A percentile compares a stretch with the other conserved stretches of the same genome.
phyloP scores from a whole-genome alignment of 2,113 vertebrate genomes.

The Varanus komodoensis region DNA sequence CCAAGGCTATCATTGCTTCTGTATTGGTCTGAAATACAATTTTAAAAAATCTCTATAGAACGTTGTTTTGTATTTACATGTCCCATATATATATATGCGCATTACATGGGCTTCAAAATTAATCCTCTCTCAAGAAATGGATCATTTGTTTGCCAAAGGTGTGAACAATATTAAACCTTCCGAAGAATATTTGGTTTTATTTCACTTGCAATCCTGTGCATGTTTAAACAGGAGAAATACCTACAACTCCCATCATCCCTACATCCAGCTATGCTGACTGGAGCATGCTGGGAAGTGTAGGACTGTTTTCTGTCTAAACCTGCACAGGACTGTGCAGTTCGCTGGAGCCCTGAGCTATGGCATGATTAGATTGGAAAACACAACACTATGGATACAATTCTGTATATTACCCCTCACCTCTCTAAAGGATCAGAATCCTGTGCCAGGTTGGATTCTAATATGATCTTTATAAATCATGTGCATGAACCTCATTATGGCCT shows the following conservation, averaged over 20 bases:
- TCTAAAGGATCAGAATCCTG: neutral
- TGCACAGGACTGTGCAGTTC: too few relatives aligned
- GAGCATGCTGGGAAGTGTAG: too few relatives aligned
- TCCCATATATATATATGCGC: slow-evolving; percentile 1
- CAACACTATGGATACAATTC: neutral
- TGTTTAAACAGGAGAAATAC: too few relatives aligned
- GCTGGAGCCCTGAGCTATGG: neutral
- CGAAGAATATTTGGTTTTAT: neutral
- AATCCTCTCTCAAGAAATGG: neutral
- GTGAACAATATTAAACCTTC: neutral
- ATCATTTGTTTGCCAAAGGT: slow-evolving; percentile 12
- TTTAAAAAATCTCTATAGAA: neutral
- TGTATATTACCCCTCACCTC: neutral
- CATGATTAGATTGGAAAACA: neutral
- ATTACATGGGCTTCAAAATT: slow-evolving; percentile 1
- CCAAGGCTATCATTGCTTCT: slow-evolving; percentile 57
- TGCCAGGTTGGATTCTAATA: neutral
- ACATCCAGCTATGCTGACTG: too few relatives aligned
- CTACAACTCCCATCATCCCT: too few relatives aligned
- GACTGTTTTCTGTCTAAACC: too few relatives aligned
- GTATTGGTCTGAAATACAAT: slow-evolving; percentile 57
- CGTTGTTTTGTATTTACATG: neutral
- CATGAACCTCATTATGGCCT: too few relatives aligned
- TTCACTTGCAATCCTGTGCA: neutral
- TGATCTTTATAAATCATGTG: neutral